phyloP scores from a whole-genome alignment of 1,140 invertebrate genomes.

The Cyrtorhinus lividipennis region DNA sequence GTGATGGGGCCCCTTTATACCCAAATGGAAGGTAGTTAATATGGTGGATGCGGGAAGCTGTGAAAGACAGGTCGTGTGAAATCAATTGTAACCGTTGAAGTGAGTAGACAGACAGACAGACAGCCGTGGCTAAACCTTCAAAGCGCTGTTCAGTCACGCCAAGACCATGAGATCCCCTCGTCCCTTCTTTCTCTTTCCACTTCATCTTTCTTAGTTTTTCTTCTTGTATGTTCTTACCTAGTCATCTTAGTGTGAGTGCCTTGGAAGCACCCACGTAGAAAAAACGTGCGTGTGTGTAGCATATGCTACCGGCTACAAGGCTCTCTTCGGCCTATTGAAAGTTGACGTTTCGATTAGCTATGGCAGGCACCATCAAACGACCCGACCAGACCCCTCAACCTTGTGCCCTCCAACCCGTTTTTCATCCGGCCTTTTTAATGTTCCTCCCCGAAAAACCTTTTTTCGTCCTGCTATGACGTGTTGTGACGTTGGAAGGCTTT shows the following conservation, averaged over 20 bases:
- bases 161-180: background rate
- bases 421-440: background rate
- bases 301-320: constrained; percentile 1
- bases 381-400: background rate
- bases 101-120: constrained; percentile 6
- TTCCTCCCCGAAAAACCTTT: background rate
- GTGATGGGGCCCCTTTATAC: background rate
- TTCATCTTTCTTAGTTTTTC: background rate
- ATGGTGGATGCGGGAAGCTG: constrained; percentile 3
- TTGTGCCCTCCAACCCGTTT: background rate
- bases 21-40: constrained; percentile 8
- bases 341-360: constrained; percentile 8
- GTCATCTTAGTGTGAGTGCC: background rate
- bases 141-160: constrained; percentile 6
- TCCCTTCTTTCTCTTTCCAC: background rate
- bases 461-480: background rate
- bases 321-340: background rate
- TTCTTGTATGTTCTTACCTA: background rate
- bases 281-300: background rate
- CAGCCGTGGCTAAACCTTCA: constrained; percentile 8
- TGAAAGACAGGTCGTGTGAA: constrained; percentile 8
- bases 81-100: constrained; percentile 6
- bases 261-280: background rate
- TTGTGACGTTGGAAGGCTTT: background rate
- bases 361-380: background rate